Evolutionary conservation across 2,797 vertebrate genomes (phyloP), one percentile per base, ranked within the genome.

Genomic region (Diplodus sargus): DNA sequence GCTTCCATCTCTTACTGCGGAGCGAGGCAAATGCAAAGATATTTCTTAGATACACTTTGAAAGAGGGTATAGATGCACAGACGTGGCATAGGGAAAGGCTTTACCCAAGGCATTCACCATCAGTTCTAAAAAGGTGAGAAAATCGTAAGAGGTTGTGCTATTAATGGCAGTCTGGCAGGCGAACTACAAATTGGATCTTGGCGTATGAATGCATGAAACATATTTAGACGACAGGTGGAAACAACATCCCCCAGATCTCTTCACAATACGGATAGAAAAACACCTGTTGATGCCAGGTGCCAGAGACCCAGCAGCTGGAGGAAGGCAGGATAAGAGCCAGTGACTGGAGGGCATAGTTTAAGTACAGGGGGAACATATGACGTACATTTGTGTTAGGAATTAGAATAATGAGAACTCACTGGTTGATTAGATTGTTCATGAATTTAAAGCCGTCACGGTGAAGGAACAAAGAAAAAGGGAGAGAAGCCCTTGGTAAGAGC

Each of bases 201-300:
- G 69, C 2, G 15, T 16, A 18, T 47, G 28, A 59, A 30, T 60
- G 59, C 62, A 65, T 28, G 48, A 49, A 20, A 83, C 52, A 54
- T 22, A 22, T 65, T 73, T 64, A 56, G 59, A 78, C 66, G 57
- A 67, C 23, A 42, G 76, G 74, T 65, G 66, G 28, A 70, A 76
- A 70, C 78, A 62, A 75, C 68, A 70, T 52, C 18, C 23, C 17
- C 45, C 20, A 43, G 20, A 61, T 70, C 12, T 22, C 51, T 17
- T 70, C 57, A 17, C 34, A 71, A 18, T 49, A 42, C 14, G 58
- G 59, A 64, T 51, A 49, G 10, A 57, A 34, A 52, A 81, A 79
- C 85, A 87, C 81, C 82, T 85, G 74, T 39, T 62, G 8, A 79
- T 14, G 59, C 49, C 81, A 72, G 66, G 74, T 81, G 78, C 25